Base-by-base conservation (phyloP, 2,888 invertebrate genomes). In the Papilio demoleus region DNA sequence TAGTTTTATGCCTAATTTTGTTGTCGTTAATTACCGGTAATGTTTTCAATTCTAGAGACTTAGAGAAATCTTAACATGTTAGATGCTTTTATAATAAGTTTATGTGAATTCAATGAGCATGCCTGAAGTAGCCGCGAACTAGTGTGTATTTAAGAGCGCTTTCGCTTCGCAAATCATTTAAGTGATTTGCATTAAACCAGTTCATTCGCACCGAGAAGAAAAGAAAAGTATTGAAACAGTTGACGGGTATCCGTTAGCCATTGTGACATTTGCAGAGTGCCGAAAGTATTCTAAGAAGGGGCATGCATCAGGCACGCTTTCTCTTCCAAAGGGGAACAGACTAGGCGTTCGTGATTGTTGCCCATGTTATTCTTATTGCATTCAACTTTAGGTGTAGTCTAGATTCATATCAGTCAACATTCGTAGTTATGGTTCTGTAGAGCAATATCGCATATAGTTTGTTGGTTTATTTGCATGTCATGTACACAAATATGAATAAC, bases 281-380 rank as follows among this genome's bases (percentile, higher is more conserved):
- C 77, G 86, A 90, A 86, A 88, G 86, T 84, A 81, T 91, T 90
- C 91, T 82, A 77, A 90, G 92, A 92, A 90, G 83, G 81, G 79
- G 75, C 80, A 77, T 83, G 82, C 80, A 84, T 80, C 81, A 81
- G 79, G 59, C 80, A 77, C 82, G 82, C 92, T 91, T 91, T 91
- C 92, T 86, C 89, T 83, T 86, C 78, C 77, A 81, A 88, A 88
- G 84, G 86, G 79, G 89, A 87, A 83, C 88, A 84, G 81, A 81
- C 82, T 83, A 84, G 85, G 85, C 83, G 83, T 79, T 84, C 78
- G 83, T 83, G 88, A 89, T 90, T 90, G 89, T 88, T 88, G 83
- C 87, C 87, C 87, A 77, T 87, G 82, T 87, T 85, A 80, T 84
- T 87, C 86, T 87, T 87, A 83, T 73, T 67, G 53, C 63, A 59